Percentiles rank a stretch among this genome's conserved stretches.
phyloP scores from a whole-genome alignment of 2,888 invertebrate genomes.

The Tetramorium bicarinatum region DNA sequence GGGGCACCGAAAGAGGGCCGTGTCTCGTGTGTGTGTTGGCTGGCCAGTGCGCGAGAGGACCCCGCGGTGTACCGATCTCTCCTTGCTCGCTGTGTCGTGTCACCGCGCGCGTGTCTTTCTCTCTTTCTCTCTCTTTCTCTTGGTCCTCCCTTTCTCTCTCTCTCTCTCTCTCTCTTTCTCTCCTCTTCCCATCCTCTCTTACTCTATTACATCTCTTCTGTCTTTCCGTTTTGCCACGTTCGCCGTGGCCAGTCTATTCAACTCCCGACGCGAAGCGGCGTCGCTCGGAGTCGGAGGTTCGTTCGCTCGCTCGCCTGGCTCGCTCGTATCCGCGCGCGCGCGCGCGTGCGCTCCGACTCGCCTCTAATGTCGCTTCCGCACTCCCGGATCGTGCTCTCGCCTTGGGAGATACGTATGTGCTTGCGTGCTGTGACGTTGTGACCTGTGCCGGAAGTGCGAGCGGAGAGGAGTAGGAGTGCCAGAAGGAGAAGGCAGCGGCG shows the following conservation, averaged over 20 bases:
- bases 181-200: conserved; percentile 51
- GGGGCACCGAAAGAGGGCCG: conserved; percentile 68
- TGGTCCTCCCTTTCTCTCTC: conserved; percentile 42
- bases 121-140: conserved; percentile 33
- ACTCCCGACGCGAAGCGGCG: conserved; percentile 17
- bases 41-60: conserved; percentile 81
- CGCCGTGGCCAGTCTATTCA: conserved; percentile 43
- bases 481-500: not conserved
- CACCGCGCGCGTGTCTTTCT: conserved; percentile 55
- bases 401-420: conserved; percentile 64
- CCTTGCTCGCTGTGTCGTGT: conserved; percentile 55
- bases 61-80: conserved; percentile 79
- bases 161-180: conserved; percentile 47
- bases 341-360: conserved; percentile 32
- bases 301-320: conserved; percentile 4
- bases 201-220: conserved; percentile 33
- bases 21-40: conserved; percentile 68
- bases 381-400: conserved; percentile 33
- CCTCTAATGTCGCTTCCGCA: conserved; percentile 52
- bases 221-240: conserved; percentile 21
- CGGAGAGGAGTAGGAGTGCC: conserved; percentile 19
- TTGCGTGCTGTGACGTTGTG: conserved; percentile 74
- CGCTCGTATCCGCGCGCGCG: conserved; percentile 7
- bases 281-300: conserved; percentile 33
- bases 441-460: conserved; percentile 64